Evolutionary conservation across 2,113 vertebrate species (phyloP), one percentile per base, ranked within the genome.

Genomic region (Acanthisitta chloris): DNA sequence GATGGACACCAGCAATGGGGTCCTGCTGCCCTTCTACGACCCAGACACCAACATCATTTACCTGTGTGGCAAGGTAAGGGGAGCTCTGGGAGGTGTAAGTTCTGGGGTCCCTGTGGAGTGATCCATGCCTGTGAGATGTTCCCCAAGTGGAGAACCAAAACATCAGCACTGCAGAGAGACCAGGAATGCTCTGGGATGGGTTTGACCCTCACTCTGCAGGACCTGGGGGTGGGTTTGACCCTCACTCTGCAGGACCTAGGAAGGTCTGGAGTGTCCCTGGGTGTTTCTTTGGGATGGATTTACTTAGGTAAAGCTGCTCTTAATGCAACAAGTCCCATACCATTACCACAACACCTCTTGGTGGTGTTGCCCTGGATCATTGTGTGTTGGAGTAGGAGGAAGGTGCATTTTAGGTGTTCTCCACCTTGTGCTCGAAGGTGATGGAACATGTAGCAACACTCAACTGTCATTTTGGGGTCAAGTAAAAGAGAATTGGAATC

Each of bases 1-100:
- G 97, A 98, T 99, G 99, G 99, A 99, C 97, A 99, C 98, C 28
- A 99, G 99, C 97, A 99, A 99, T 1, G 99, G 99, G 16, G 99
- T 99, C 67, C 96, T 99, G 77, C 97, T 99, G 89, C 99, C 99
- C 0, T 99, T 99, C 97, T 99, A 99, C 1, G 99, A 99, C 83
- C 98, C 99, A 0, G 99, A 99, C 95, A 99, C 99, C 95, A 99
- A 97, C 55, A 98, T 99, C 49, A 99, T 99, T 92, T 99, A 99
- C 98, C 95, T 99, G 84, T 99, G 99, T 92, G 99, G 99, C 69
- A 99, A 99, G 99, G 99, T 99, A 81, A 90, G 38, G 33, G 38
- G 65, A 20, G 31, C 43, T 21, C 43, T 52, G 14, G 43, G 74
- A 31, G n/a, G n/a, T n/a, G n/a, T n/a, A n/a, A n/a, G n/a, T n/a